Evolutionary conservation across 2,888 invertebrate species (phyloP).

Genomic region (Diploptera punctata): DNA sequence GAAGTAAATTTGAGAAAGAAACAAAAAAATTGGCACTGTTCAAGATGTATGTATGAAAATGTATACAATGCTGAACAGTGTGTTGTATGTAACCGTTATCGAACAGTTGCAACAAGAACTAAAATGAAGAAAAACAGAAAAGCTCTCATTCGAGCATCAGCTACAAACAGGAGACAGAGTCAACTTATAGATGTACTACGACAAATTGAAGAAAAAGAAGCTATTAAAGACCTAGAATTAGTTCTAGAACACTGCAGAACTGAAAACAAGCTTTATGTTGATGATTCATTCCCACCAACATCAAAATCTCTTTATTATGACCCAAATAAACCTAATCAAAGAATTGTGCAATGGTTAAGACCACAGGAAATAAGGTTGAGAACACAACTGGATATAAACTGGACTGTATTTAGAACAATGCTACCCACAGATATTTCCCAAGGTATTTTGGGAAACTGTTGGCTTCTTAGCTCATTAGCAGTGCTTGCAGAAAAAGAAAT

Average conservation of each 20-base stretch:
- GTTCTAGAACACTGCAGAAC: slow-evolving; percentile 88
- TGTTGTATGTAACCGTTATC: slow-evolving; percentile 77
- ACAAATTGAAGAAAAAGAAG: slow-evolving; percentile 84
- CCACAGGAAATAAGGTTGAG: slow-evolving; percentile 87
- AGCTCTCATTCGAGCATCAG: slow-evolving; percentile 4
- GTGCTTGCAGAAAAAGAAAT: slow-evolving; percentile 94
- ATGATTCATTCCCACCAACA: slow-evolving; percentile 94
- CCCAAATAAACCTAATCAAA: slow-evolving; percentile 68
- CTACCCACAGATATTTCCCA: slow-evolving; percentile 95
- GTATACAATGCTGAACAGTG: slow-evolving; percentile 62
- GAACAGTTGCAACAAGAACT: slow-evolving; percentile 49
- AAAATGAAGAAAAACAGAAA: slow-evolving; percentile 16
- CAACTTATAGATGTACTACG: slow-evolving; percentile 83
- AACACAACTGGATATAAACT: slow-evolving; percentile 72
- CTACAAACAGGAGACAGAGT: slow-evolving; percentile 69
- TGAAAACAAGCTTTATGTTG: slow-evolving; percentile 89
- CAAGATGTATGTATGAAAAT: slow-evolving; percentile 78
- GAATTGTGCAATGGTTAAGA: slow-evolving; percentile 87
- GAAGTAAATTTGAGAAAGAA: too few species aligned
- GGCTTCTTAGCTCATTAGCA: slow-evolving; percentile 95
- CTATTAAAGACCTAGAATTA: slow-evolving; percentile 88
- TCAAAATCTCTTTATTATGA: slow-evolving; percentile 87
- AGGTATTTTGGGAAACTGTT: slow-evolving; percentile 91
- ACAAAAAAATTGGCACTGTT: background rate
- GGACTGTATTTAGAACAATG: slow-evolving; percentile 94